These are phyloP conservation scores for Athalia circularis DNA, from an alignment of 2,888 invertebrate genomes.

Conservation along the genomic window DNA sequence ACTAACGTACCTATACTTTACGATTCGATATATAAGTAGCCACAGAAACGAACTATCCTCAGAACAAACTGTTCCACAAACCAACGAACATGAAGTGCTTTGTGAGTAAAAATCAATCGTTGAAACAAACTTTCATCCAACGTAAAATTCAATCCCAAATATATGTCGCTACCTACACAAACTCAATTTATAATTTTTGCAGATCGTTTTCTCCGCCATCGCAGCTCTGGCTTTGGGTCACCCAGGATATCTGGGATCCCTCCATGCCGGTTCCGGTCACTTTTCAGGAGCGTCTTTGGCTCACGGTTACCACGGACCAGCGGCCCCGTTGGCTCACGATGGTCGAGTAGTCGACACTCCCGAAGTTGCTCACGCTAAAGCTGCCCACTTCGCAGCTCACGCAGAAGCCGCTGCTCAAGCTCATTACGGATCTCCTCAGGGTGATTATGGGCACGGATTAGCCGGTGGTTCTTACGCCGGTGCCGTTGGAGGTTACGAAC, in stretches of 20 bases:
- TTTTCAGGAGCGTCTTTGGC: slow-evolving; percentile 40
- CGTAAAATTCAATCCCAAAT: neutral
- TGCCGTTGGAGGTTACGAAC: slow-evolving; percentile 36
- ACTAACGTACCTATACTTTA: slow-evolving; percentile 7
- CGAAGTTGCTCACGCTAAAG: slow-evolving; percentile 65
- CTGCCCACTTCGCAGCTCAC: slow-evolving; percentile 61
- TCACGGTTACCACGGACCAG: slow-evolving; percentile 62
- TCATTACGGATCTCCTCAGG: slow-evolving; percentile 35
- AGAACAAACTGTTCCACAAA: slow-evolving; percentile 47
- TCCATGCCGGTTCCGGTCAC: neutral
- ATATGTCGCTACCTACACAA: neutral
- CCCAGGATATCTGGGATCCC: slow-evolving; percentile 52
- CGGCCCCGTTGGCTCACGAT: slow-evolving; percentile 63
- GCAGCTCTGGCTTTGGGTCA: slow-evolving; percentile 52
- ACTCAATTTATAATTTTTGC: slow-evolving; percentile 17
- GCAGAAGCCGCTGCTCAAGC: slow-evolving; percentile 44
- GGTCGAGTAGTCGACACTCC: slow-evolving; percentile 64
- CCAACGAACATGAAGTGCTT: slow-evolving; percentile 62
- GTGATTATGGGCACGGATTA: slow-evolving; percentile 28
- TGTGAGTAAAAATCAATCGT: slow-evolving; percentile 55
- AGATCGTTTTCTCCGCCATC: slow-evolving; percentile 55
- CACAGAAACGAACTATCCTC: slow-evolving; percentile 38
- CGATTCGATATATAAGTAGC: slow-evolving; percentile 61
- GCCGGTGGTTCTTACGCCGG: slow-evolving; percentile 11
- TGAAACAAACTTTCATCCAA: neutral